A percentile compares a stretch with the other conserved stretches of the same genome.
Evolutionary conservation across 2,888 invertebrate genomes (phyloP).

Genomic region (Drepanosiphum platanoidis): DNA sequence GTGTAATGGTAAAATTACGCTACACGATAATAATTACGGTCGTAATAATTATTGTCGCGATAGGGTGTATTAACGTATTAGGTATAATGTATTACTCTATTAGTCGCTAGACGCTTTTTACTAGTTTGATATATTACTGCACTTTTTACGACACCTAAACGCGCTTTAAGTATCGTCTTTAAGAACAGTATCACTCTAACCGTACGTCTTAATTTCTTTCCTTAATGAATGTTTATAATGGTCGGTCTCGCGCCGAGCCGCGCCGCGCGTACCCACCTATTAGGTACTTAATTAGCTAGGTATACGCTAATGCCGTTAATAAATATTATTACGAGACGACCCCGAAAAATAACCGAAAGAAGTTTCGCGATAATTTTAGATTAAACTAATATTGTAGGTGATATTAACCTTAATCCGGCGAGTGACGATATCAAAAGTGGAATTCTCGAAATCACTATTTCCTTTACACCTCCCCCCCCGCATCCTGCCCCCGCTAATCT

Average conservation of each 20-base stretch:
- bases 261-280: neutral
- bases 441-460: neutral
- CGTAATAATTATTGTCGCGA: neutral
- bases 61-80: neutral
- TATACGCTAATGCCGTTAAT: conserved; percentile 10
- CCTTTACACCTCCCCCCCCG: too few relatives aligned
- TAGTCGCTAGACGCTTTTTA: conserved; percentile 1
- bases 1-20: neutral
- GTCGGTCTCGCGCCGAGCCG: neutral
- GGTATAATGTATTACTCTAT: neutral
- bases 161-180: conserved; percentile 1
- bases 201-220: neutral
- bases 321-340: neutral
- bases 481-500: too few relatives aligned
- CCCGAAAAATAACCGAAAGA: neutral
- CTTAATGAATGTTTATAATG: conserved; percentile 37
- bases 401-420: conserved; percentile 1
- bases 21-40: neutral
- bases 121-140: neutral
- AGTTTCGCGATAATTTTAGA: neutral
- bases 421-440: neutral
- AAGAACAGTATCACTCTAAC: conserved; percentile 1
- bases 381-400: neutral
- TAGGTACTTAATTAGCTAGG: conserved; percentile 24
- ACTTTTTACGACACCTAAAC: conserved; percentile 22